Conservation (phyloP, 2,113 vertebrate species). For the Cheilinus undulatus region DNA sequence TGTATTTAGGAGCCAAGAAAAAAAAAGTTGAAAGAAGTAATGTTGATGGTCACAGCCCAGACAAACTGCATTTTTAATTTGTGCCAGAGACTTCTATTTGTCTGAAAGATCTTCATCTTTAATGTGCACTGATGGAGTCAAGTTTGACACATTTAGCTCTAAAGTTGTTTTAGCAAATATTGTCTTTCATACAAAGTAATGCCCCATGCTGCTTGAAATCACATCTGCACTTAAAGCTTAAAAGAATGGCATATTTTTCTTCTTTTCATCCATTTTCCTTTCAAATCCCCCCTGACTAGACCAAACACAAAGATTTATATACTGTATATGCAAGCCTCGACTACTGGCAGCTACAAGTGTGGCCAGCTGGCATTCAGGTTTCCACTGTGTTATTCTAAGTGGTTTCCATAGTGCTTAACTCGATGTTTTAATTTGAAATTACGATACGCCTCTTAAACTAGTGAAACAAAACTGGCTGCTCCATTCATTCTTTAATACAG, state of each 20-base stretch:
- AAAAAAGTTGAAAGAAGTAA: not conserved
- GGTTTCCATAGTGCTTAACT: conserved; percentile 75
- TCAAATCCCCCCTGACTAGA: conserved; percentile 32
- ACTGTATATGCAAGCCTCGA: conserved; percentile 10
- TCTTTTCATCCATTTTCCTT: conserved; percentile 13
- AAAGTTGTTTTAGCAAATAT: too few species aligned
- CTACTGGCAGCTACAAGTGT: conserved; percentile 28
- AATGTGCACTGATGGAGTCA: not conserved
- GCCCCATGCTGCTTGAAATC: too few species aligned
- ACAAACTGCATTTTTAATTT: not conserved
- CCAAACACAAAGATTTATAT: conserved; percentile 33
- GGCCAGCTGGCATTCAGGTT: conserved; percentile 61
- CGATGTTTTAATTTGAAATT: conserved; percentile 68
- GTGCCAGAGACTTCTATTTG: not conserved
- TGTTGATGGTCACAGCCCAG: not conserved
- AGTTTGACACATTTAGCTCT: not conserved
- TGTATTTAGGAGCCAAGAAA: too few species aligned
- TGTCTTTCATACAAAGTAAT: too few species aligned
- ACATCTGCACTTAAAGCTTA: not conserved
- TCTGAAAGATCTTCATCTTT: not conserved
- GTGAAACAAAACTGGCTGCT: conserved; percentile 52
- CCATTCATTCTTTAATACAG: conserved; percentile 66
- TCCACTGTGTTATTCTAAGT: conserved; percentile 73
- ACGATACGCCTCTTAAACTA: conserved; percentile 61
- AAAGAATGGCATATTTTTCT: conserved; percentile 8